phyloP scores from a whole-genome alignment of 2,113 vertebrate species.

The Sylvicapra grimmia region DNA sequence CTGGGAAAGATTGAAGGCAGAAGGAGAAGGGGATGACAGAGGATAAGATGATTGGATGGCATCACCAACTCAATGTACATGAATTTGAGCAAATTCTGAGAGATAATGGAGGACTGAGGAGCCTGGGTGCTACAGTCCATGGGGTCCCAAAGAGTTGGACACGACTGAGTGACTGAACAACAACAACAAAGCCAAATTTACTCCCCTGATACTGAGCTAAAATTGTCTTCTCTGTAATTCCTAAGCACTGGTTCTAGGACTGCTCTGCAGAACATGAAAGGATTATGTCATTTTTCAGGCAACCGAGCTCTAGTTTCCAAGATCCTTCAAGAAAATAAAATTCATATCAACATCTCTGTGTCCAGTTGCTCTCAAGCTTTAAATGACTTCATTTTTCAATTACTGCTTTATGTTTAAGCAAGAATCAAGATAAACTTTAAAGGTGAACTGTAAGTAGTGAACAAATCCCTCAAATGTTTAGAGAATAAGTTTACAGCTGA shows the following conservation, averaged over 20 bases:
- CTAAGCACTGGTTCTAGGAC: not conserved
- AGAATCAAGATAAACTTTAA: not conserved
- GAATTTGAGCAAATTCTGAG: not conserved
- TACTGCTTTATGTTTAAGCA: not conserved
- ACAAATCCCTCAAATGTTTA: not conserved
- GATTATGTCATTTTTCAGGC: not conserved
- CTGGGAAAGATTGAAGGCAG: not conserved
- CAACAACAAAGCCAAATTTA: not conserved
- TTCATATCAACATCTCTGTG: not conserved
- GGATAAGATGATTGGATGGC: not conserved
- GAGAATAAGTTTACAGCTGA: not conserved
- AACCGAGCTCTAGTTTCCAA: not conserved
- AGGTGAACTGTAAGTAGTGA: not conserved
- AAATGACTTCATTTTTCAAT: conserved; percentile 27
- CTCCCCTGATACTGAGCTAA: not conserved
- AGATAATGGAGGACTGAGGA: not conserved
- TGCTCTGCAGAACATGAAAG: not conserved
- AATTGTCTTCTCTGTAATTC: conserved; percentile 2
- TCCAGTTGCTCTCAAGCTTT: not conserved
- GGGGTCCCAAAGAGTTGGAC: not conserved
- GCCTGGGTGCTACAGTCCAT: not conserved
- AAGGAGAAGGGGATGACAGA: not conserved
- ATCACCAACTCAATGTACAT: not conserved
- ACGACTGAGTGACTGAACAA: not conserved
- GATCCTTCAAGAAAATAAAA: conserved; percentile 7